Conservation (phyloP, 2,888 invertebrate genomes). For the Acleris cristana region DNA sequence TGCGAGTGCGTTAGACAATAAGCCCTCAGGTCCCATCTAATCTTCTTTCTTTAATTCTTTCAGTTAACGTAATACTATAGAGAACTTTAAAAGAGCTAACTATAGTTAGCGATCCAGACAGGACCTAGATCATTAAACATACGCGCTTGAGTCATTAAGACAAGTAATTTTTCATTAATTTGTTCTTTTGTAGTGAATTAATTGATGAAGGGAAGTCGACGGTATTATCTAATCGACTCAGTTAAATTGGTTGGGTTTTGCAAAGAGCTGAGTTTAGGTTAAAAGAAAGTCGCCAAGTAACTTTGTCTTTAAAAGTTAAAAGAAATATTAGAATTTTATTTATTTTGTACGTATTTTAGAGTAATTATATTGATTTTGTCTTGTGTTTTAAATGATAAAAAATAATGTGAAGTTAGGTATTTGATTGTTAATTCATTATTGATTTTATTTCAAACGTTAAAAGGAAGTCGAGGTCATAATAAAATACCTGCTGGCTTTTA, state of each 20-base stretch:
- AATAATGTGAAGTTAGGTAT: neutral
- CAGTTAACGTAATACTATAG: neutral
- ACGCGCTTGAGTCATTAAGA: slow-evolving; percentile 29
- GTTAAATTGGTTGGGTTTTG: slow-evolving; percentile 17
- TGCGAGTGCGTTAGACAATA: too few species aligned
- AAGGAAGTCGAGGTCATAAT: neutral
- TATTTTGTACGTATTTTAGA: too few species aligned
- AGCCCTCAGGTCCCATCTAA: too few species aligned
- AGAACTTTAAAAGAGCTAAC: too few species aligned
- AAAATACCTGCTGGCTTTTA: neutral
- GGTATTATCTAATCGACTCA: slow-evolving; percentile 24
- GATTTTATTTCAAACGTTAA: neutral
- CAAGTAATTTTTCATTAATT: slow-evolving; percentile 35
- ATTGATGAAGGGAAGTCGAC: slow-evolving; percentile 62
- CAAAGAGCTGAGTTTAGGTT: neutral
- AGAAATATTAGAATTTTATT: too few species aligned
- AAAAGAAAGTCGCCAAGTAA: too few species aligned
- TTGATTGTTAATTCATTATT: neutral
- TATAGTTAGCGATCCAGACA: slow-evolving; percentile 16
- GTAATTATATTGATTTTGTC: too few species aligned
- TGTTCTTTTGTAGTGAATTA: slow-evolving; percentile 59
- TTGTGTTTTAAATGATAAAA: too few species aligned
- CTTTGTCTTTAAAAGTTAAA: too few species aligned
- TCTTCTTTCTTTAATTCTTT: too few species aligned
- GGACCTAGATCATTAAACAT: slow-evolving; percentile 35